Evolutionary conservation across 2,797 vertebrate genomes (phyloP).

Genomic region (Tinamus major): DNA sequence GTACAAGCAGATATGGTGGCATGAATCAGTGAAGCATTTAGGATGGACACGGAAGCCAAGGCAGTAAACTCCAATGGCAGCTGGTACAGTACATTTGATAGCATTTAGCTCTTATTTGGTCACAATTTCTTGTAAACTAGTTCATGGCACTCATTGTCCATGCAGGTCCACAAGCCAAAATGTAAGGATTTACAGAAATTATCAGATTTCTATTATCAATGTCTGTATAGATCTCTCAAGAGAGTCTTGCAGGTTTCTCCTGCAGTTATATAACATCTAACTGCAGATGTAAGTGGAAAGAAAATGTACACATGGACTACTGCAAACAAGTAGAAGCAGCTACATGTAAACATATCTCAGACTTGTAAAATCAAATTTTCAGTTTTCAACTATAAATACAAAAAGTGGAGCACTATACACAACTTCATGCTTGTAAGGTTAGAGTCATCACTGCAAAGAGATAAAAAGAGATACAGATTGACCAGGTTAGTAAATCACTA

Average conservation of each 20-base stretch:
- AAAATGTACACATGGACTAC: constrained; percentile 70
- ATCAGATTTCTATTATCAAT: constrained; percentile 48
- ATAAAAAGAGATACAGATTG: constrained; percentile 80
- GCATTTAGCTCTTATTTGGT: constrained; percentile 81
- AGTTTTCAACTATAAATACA: constrained; percentile 95
- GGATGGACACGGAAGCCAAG: constrained; percentile 78
- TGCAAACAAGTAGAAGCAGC: constrained; percentile 90
- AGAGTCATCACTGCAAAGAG: constrained; percentile 97
- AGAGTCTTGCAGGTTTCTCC: constrained; percentile 64
- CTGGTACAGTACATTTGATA: constrained; percentile 77
- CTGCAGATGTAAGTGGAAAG: constrained; percentile 72
- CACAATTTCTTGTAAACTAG: constrained; percentile 84
- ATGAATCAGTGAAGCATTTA: constrained; percentile 72
- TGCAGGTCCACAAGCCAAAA: constrained; percentile 80
- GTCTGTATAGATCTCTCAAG: constrained; percentile 36
- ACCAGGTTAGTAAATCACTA: constrained; percentile 66
- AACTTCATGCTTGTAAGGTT: constrained; percentile 97
- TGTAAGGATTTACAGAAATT: constrained; percentile 73
- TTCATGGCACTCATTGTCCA: constrained; percentile 80
- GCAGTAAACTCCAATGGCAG: constrained; percentile 78
- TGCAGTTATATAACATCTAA: constrained; percentile 66
- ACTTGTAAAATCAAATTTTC: constrained; percentile 82
- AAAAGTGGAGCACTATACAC: constrained; percentile 93
- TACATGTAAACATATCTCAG: constrained; percentile 85
- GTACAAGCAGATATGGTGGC: constrained; percentile 76